A percentile compares a stretch with the other conserved stretches of the same genome.
phyloP scores from a whole-genome alignment of 2,797 vertebrate genomes.

The Artibeus lituratus region DNA sequence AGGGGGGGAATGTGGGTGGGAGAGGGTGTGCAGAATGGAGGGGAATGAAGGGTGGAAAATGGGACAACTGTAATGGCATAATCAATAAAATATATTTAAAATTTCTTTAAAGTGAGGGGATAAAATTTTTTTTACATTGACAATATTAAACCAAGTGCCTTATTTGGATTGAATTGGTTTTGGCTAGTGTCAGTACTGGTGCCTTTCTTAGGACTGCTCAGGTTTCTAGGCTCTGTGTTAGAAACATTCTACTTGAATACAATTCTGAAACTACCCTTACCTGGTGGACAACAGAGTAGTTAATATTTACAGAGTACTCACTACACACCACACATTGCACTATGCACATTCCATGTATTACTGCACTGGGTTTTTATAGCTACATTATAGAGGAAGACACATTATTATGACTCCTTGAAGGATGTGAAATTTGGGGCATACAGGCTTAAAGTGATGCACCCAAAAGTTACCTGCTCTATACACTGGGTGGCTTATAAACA shows the following conservation, averaged over 20 bases:
- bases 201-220: background rate
- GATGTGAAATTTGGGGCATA: background rate
- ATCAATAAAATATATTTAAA: too few species aligned
- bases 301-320: background rate
- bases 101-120: too few species aligned
- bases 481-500: background rate
- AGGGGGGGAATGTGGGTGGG: too few species aligned
- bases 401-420: background rate
- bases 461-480: background rate
- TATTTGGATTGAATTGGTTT: background rate
- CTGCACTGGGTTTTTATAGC: background rate
- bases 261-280: background rate
- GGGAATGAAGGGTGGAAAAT: too few species aligned
- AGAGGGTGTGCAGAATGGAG: too few species aligned
- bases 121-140: background rate
- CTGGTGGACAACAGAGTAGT: background rate
- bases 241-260: background rate
- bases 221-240: background rate
- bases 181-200: background rate
- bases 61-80: too few species aligned
- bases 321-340: background rate
- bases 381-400: background rate
- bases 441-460: background rate
- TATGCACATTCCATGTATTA: background rate
- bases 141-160: conserved; percentile 48